phyloP scores from a whole-genome alignment of 2,113 vertebrate species.

The Crocuta crocuta region DNA sequence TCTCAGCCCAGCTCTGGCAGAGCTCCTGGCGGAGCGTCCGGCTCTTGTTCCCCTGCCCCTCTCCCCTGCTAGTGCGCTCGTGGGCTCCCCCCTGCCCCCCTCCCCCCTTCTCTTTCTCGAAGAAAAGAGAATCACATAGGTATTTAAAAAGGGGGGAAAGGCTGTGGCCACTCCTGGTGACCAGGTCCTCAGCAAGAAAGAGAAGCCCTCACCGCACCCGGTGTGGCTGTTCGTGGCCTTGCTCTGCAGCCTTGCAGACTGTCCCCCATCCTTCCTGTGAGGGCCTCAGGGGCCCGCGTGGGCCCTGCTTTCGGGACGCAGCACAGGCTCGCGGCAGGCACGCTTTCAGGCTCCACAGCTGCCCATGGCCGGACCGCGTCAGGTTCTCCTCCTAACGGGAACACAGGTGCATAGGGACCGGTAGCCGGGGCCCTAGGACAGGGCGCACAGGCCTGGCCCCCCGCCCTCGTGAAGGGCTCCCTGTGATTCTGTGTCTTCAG shows the following conservation, averaged over 20 bases:
- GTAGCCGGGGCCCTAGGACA: background rate
- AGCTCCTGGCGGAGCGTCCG: too few species aligned
- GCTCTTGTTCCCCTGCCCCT: too few species aligned
- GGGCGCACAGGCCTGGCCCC: background rate
- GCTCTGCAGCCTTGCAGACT: rapidly evolving
- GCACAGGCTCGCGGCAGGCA: background rate
- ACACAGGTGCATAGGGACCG: background rate
- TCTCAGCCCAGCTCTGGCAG: too few species aligned
- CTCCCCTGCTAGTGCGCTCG: too few species aligned
- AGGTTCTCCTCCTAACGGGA: background rate
- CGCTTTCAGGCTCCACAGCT: background rate
- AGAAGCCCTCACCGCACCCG: background rate
- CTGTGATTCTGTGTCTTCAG: background rate
- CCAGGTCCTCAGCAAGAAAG: background rate
- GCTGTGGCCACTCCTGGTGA: background rate
- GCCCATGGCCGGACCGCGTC: rapidly evolving
- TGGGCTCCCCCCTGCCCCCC: too few species aligned
- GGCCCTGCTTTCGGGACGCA: background rate
- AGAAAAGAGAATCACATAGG: too few species aligned
- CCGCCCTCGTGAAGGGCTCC: too few species aligned
- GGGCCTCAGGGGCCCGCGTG: background rate
- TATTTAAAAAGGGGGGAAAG: too few species aligned
- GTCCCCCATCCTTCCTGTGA: background rate
- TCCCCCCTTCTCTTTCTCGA: too few species aligned
- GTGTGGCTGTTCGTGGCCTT: rapidly evolving